A percentile compares a stretch with the other conserved stretches of the same genome.
phyloP scores from a whole-genome alignment of 2,888 invertebrate genomes.

The Parelbella ahira region DNA sequence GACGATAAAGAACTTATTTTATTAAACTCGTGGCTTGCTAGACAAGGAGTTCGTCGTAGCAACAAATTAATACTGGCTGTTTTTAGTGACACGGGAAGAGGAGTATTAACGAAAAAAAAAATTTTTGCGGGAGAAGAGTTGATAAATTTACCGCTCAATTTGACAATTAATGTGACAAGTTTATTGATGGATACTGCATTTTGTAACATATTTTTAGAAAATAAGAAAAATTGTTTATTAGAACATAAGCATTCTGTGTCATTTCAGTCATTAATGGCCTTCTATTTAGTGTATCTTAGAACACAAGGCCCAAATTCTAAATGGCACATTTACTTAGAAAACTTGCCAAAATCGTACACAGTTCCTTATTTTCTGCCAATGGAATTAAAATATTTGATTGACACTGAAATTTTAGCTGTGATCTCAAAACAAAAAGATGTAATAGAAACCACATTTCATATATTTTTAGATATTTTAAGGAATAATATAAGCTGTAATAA shows the following conservation, averaged over 20 bases:
- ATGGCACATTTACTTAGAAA: constrained; percentile 84
- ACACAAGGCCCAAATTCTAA: constrained; percentile 75
- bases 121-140: constrained; percentile 80
- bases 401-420: constrained; percentile 76
- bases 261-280: constrained; percentile 86
- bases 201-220: constrained; percentile 69
- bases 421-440: constrained; percentile 73
- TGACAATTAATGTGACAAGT: constrained; percentile 81
- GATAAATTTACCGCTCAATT: constrained; percentile 80
- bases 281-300: constrained; percentile 86
- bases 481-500: constrained; percentile 52
- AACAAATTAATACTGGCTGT: constrained; percentile 77
- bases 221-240: constrained; percentile 64
- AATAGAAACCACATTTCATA: constrained; percentile 62
- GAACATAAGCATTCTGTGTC: constrained; percentile 62
- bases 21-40: constrained; percentile 77
- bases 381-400: constrained; percentile 77
- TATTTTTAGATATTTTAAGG: constrained; percentile 70
- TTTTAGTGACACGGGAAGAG: constrained; percentile 86
- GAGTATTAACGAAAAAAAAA: constrained; percentile 82
- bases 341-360: constrained; percentile 84
- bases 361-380: constrained; percentile 85
- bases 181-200: constrained; percentile 75
- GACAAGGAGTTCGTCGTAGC: constrained; percentile 78
- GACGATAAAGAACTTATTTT: constrained; percentile 57